A percentile compares a stretch with the other conserved stretches of the same genome.
Evolutionary conservation across 2,797 vertebrate genomes (phyloP).

Genomic region (Gastrophryne carolinensis): DNA sequence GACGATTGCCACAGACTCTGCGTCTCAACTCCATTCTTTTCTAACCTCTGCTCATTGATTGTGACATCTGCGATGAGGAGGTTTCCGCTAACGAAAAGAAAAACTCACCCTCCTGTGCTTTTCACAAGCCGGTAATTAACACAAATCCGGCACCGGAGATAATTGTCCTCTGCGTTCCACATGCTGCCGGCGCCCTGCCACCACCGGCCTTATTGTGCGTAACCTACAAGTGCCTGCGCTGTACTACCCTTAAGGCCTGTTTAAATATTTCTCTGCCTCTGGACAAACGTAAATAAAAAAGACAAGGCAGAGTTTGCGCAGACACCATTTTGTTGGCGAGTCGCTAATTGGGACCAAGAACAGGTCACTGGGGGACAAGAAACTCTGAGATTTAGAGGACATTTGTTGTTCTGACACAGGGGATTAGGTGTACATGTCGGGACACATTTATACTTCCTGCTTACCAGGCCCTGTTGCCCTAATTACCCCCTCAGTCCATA

Average conservation of each 20-base stretch:
- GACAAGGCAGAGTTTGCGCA: not conserved
- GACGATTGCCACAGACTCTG: conserved; percentile 10
- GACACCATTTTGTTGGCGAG: conserved; percentile 4
- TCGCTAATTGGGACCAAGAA: not conserved
- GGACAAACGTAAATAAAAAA: conserved; percentile 22
- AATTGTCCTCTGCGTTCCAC: not conserved
- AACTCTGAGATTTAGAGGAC: not conserved
- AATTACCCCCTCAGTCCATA: too few species aligned
- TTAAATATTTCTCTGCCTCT: conserved; percentile 43
- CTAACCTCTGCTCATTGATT: not conserved
- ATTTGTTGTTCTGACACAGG: not conserved
- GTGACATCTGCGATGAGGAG: not conserved
- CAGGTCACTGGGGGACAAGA: not conserved
- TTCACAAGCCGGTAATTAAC: not conserved
- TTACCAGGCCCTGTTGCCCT: too few species aligned
- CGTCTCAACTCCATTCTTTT: conserved; percentile 2
- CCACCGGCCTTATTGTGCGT: not conserved
- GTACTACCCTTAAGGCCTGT: conserved; percentile 29
- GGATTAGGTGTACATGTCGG: not conserved
- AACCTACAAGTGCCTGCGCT: conserved; percentile 3
- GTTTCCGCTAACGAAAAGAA: not conserved
- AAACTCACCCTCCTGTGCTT: not conserved
- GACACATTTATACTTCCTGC: too few species aligned
- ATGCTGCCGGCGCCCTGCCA: not conserved
- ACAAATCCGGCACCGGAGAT: not conserved